Conservation (phyloP, 2,888 invertebrate species). For the Machimus rusticus region DNA sequence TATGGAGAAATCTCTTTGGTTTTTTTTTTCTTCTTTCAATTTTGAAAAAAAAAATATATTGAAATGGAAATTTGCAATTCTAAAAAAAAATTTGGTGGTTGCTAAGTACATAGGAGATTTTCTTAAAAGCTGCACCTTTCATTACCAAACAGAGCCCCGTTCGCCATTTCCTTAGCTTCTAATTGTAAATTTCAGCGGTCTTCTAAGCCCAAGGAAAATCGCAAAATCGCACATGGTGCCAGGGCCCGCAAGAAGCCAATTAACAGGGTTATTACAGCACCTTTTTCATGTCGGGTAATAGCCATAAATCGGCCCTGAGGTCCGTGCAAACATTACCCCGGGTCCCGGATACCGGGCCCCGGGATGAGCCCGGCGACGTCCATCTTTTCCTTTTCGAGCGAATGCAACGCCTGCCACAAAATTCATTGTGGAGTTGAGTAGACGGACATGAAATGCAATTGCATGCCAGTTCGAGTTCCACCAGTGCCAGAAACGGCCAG, state of each 20-base stretch:
- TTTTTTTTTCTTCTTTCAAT: no score
- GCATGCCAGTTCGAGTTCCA: slow-evolving; percentile 39
- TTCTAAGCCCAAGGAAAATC: not conserved
- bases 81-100: no score
- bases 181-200: not conserved
- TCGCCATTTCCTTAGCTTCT: not conserved
- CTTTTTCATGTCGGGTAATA: slow-evolving; percentile 4
- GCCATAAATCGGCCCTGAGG: slow-evolving; percentile 4
- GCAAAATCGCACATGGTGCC: not conserved
- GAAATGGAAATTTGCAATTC: no score
- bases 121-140: not conserved
- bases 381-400: slow-evolving; percentile 18
- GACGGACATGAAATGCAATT: slow-evolving; percentile 33
- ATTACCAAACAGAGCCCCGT: not conserved
- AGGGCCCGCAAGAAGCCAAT: slow-evolving; percentile 13
- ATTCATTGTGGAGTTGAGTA: slow-evolving; percentile 36
- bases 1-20: no score
- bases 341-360: not conserved
- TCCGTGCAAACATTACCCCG: not conserved
- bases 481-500: slow-evolving; percentile 39
- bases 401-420: slow-evolving; percentile 10
- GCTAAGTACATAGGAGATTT: not conserved
- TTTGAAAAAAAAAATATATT: no score
- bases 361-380: slow-evolving; percentile 26
- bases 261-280: slow-evolving; percentile 22